Base-by-base conservation (phyloP, 2,113 vertebrate genomes). In the Peucedramus taeniatus region DNA sequence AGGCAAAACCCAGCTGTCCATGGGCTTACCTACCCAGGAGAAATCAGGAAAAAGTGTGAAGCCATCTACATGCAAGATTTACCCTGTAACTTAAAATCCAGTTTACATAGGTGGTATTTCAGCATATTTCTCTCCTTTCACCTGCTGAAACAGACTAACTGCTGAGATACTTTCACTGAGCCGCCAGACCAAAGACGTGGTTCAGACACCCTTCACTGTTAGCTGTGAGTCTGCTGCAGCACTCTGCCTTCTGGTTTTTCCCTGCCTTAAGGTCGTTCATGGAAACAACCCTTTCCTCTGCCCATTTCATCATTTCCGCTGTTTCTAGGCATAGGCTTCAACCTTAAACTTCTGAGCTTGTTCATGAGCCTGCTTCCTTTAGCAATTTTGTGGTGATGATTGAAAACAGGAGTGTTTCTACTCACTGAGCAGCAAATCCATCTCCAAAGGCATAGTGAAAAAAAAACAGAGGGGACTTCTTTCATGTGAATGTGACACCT, bases 371-470 rank as follows among this genome's bases (percentile, higher is more conserved):
- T 85, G 63, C 87, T 87, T 87, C 75, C 84, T 94, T 42, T 35
- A 76, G 71, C 51, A 79, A 84, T 91, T 94, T 89, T 94, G 91
- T 93, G 95, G 61, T 31, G 65, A 16, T 93, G 94, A 94, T 81
- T 96, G 76, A 92, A 96, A 96, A 90, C 95, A 94, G 94, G 65
- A 95, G 45, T 30, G 50, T 65, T 95, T 89, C 65, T 90, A 39
- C 78, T 93, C 21, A 4, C 72, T 83, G 66, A 83, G 59, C 91
- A 90, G 84, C 57, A 94, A 93, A 85, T 91, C 33, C 54, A 33
- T 87, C 70, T 95, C 89, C 70, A 91, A 90, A 95, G n/a, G 37
- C 93, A 61, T 5, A 57, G 53, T 33, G n/a, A 39, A 74, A 83
- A 92, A 90, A 86, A 56, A 24, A 0, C 30, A 71, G 37, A 79